Evolutionary conservation across 2,888 invertebrate species (phyloP).

Genomic region (Calliphora vomitoria): DNA sequence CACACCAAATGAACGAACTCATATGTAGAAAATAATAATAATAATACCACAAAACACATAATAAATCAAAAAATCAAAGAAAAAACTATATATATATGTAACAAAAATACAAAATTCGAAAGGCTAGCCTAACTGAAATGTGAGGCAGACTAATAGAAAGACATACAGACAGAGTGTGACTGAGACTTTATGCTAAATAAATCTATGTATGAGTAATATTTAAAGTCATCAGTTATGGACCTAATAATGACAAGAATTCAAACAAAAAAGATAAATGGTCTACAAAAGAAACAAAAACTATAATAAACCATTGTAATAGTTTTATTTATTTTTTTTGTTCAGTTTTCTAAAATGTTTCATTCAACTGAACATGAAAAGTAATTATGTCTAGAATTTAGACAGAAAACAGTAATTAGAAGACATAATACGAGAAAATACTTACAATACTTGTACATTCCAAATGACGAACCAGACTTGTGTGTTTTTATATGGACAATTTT

Average conservation of each 20-base stretch:
- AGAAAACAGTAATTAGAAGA: slow-evolving; percentile 67
- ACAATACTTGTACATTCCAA: slow-evolving; percentile 11
- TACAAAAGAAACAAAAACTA: not conserved
- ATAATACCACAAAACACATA: slow-evolving; percentile 27
- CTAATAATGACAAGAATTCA: slow-evolving; percentile 50
- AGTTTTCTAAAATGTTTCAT: slow-evolving; percentile 4
- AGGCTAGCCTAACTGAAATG: not conserved
- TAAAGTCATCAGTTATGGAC: slow-evolving; percentile 51
- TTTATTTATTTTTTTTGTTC: not conserved
- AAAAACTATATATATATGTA: slow-evolving; percentile 32
- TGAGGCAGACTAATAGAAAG: slow-evolving; percentile 25
- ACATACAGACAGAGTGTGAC: slow-evolving; percentile 5
- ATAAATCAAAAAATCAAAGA: slow-evolving; percentile 64
- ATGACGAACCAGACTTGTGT: not conserved
- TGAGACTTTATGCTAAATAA: slow-evolving; percentile 46
- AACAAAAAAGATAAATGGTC: slow-evolving; percentile 41
- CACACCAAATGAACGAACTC: not conserved
- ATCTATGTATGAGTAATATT: slow-evolving; percentile 41
- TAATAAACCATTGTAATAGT: slow-evolving; percentile 24
- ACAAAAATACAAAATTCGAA: slow-evolving; percentile 36
- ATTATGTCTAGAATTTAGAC: slow-evolving; percentile 64
- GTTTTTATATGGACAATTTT: slow-evolving; percentile 10
- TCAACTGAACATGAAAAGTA: slow-evolving; percentile 54
- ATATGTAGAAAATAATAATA: slow-evolving; percentile 4
- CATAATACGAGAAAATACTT: slow-evolving; percentile 45